Evolutionary conservation across 2,113 vertebrate species (phyloP).

Genomic region (Planiliza haematocheilus): DNA sequence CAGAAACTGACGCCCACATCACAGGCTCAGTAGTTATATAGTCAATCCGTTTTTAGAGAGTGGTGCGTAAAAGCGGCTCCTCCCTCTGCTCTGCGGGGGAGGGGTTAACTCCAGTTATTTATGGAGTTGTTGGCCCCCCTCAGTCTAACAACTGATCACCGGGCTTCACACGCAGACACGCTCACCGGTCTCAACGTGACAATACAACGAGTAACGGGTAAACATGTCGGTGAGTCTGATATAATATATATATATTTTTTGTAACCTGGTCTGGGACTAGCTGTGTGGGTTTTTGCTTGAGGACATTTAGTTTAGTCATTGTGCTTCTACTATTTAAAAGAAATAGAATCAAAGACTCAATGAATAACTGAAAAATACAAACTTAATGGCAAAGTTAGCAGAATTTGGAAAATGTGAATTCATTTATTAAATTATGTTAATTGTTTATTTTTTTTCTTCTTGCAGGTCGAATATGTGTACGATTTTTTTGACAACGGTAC

Average conservation of each 20-base stretch:
- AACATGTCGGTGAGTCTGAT: constrained; percentile 60
- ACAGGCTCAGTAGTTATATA: constrained; percentile 48
- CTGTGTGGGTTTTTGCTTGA: neutral
- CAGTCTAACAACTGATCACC: rapidly evolving
- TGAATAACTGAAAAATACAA: too few relatives aligned
- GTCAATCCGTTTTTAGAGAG: constrained; percentile 53
- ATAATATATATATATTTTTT: neutral
- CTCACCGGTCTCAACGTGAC: neutral
- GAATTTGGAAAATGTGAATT: too few relatives aligned
- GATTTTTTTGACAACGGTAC: constrained; percentile 62
- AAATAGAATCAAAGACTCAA: too few relatives aligned
- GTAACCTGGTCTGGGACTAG: neutral
- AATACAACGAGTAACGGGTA: neutral
- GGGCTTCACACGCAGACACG: neutral
- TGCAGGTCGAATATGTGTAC: constrained; percentile 20
- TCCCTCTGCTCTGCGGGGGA: constrained; percentile 16
- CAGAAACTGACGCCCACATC: constrained; percentile 6
- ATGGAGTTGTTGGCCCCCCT: neutral
- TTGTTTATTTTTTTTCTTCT: neutral
- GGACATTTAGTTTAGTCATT: neutral
- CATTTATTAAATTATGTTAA: neutral
- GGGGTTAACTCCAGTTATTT: constrained; percentile 46
- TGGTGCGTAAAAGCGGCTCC: neutral
- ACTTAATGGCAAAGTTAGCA: too few relatives aligned
- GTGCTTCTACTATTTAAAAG: too few relatives aligned